phyloP scores from a whole-genome alignment of 2,888 invertebrate genomes.

The Hypsopygia costalis region DNA sequence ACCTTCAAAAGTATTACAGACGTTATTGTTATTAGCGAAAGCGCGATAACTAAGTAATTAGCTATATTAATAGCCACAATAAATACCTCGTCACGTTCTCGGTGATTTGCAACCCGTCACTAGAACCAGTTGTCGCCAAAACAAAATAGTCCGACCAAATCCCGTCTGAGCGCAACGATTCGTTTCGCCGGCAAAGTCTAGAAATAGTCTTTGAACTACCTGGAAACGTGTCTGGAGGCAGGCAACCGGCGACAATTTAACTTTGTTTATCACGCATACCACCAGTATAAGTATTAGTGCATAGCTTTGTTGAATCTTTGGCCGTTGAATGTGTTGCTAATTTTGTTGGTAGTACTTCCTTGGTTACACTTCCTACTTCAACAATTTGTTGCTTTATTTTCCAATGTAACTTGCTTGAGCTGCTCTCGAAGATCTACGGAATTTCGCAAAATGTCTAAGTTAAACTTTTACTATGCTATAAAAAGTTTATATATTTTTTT shows the following conservation, averaged over 20 bases:
- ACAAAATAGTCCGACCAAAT: not conserved
- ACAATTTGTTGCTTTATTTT: not conserved
- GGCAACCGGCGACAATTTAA: constrained; percentile 16
- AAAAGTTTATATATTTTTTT: no score
- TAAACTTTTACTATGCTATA: no score
- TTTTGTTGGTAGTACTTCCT: not conserved
- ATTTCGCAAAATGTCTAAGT: no score
- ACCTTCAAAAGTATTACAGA: no score
- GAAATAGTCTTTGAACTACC: constrained; percentile 13
- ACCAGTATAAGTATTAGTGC: no score
- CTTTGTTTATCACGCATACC: constrained; percentile 15
- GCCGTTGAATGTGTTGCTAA: not conserved
- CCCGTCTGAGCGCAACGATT: not conserved
- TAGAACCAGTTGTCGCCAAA: not conserved
- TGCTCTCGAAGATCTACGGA: no score
- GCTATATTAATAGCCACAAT: no score
- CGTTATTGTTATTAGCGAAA: no score
- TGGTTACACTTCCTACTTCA: not conserved
- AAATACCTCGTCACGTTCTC: no score
- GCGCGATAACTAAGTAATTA: no score
- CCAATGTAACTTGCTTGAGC: no score
- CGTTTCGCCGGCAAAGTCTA: not conserved
- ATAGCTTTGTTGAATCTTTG: constrained; percentile 15
- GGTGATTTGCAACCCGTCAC: no score
- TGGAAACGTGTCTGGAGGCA: constrained; percentile 6